A percentile compares a stretch with the other conserved stretches of the same genome.
phyloP scores from a whole-genome alignment of 2,113 vertebrate genomes.

The Podocnemis expansa region DNA sequence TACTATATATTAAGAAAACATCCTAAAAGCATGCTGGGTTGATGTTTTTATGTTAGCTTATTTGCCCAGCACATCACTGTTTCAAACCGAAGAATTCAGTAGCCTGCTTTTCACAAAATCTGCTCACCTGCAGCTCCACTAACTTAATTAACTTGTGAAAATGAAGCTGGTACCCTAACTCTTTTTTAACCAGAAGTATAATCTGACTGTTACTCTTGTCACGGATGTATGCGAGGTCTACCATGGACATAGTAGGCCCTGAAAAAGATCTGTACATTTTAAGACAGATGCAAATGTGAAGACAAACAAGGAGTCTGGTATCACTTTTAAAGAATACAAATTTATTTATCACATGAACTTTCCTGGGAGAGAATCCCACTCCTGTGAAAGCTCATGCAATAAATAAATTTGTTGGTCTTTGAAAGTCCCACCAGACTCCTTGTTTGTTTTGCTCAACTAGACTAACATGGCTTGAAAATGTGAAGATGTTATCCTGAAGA shows the following conservation, averaged over 20 bases:
- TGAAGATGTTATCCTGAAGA: slow-evolving; percentile 20
- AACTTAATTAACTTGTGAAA: not conserved
- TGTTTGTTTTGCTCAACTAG: no score
- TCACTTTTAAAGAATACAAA: no score
- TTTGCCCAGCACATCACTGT: not conserved
- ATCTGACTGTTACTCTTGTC: not conserved
- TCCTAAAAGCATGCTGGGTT: not conserved
- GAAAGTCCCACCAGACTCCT: no score
- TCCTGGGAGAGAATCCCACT: no score
- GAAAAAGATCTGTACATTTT: not conserved
- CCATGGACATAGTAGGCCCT: not conserved
- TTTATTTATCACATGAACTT: no score
- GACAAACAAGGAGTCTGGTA: no score
- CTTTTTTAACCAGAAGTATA: not conserved
- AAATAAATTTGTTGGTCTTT: no score
- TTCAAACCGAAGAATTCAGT: not conserved
- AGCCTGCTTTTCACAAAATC: not conserved
- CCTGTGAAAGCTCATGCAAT: no score
- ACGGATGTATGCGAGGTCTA: no score
- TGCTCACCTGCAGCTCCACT: not conserved
- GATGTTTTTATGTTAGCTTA: not conserved
- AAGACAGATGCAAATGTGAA: not conserved
- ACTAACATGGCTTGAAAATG: no score
- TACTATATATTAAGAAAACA: not conserved
- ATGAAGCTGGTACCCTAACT: not conserved